Percentiles rank a stretch among this genome's conserved stretches.
These are phyloP conservation scores for Ciconia boyciana DNA, from an alignment of 2,113 vertebrate genomes.

Conservation along the genomic window DNA sequence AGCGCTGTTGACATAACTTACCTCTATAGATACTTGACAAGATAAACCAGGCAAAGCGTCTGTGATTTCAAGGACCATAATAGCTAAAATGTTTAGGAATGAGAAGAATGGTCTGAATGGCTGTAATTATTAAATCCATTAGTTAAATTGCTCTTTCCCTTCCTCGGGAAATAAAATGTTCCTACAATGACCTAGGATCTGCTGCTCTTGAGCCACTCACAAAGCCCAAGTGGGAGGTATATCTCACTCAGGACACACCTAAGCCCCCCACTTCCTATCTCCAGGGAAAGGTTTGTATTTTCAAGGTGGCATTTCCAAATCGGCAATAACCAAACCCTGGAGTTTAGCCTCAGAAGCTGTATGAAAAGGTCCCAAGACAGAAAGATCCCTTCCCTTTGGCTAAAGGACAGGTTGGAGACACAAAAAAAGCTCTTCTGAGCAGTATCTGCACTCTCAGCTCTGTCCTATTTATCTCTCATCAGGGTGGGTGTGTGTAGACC, in stretches of 20 bases:
- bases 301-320: not conserved
- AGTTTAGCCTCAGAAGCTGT: not conserved
- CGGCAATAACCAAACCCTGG: not conserved
- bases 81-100: not conserved
- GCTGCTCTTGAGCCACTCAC: not conserved
- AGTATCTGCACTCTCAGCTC: not conserved
- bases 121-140: not conserved
- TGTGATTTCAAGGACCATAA: not conserved
- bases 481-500: not conserved
- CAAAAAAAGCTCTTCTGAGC: not conserved
- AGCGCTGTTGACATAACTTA: not conserved
- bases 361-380: not conserved
- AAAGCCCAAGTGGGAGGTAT: not conserved
- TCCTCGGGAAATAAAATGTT: not conserved
- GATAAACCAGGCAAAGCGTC: not conserved
- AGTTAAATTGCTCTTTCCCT: not conserved
- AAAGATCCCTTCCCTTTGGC: not conserved
- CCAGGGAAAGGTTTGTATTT: not conserved
- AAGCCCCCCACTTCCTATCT: not conserved
- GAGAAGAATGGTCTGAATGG: not conserved
- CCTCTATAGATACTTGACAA: not conserved
- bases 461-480: not conserved
- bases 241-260: not conserved
- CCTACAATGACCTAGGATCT: not conserved
- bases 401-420: not conserved